Conservation (phyloP, 2,797 vertebrate genomes). For the Anas georgica region DNA sequence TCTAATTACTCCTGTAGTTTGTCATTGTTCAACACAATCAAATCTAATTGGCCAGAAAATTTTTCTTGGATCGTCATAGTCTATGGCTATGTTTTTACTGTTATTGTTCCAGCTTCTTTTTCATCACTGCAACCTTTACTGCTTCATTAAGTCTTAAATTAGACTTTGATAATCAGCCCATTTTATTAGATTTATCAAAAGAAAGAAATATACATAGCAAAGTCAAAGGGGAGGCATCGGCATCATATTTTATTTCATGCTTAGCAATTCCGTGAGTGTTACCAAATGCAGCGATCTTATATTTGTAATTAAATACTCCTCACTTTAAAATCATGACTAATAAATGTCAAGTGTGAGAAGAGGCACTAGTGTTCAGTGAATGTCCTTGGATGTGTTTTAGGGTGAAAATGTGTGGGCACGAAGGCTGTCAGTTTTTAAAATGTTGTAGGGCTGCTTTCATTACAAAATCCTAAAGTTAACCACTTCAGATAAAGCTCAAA, state of each 20-base stretch:
- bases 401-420: slow-evolving; percentile 4
- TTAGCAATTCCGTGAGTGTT: slow-evolving; percentile 59
- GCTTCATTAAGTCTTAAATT: slow-evolving; percentile 77
- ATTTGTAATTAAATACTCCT: slow-evolving; percentile 74
- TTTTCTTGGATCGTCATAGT: slow-evolving; percentile 65
- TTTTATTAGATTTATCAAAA: slow-evolving; percentile 70
- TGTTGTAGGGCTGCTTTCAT: slow-evolving; percentile 6
- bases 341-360: slow-evolving; percentile 73
- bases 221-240: slow-evolving; percentile 3
- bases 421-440: neutral
- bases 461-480: slow-evolving; percentile 49
- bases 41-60: slow-evolving; percentile 78
- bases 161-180: slow-evolving; percentile 70
- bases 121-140: slow-evolving; percentile 70
- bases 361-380: slow-evolving; percentile 39
- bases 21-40: slow-evolving; percentile 75
- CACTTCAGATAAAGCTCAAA: slow-evolving; percentile 60
- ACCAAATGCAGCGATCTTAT: slow-evolving; percentile 64
- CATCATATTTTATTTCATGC: slow-evolving; percentile 25
- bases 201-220: neutral
- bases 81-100: slow-evolving; percentile 67
- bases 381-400: slow-evolving; percentile 28
- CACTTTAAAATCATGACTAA: slow-evolving; percentile 62
- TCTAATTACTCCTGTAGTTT: slow-evolving; percentile 75
- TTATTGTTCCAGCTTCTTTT: slow-evolving; percentile 74